These are phyloP conservation scores for Dendrocincla fuliginosa DNA, from an alignment of 2,797 vertebrate genomes.

Conservation along the genomic window DNA sequence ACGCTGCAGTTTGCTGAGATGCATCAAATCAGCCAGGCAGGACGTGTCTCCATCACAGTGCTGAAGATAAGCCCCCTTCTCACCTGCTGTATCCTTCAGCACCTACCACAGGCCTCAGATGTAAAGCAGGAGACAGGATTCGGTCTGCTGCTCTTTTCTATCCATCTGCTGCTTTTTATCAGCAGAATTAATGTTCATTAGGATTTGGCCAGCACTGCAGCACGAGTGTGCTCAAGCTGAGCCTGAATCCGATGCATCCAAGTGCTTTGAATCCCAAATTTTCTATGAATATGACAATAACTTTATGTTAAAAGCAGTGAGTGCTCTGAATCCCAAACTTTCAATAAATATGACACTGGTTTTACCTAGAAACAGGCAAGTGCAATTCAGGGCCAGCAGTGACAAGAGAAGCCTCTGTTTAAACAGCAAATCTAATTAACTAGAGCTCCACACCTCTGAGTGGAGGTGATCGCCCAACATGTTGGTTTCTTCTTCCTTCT, in stretches of 20 bases:
- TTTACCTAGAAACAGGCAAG: background rate
- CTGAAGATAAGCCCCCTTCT: background rate
- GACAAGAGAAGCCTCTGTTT: background rate
- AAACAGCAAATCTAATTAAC: background rate
- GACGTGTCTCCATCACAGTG: background rate
- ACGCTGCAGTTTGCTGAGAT: background rate
- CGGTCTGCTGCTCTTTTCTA: background rate
- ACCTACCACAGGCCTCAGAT: background rate
- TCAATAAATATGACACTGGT: background rate
- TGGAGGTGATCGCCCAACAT: conserved; percentile 54
- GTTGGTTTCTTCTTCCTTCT: conserved; percentile 76
- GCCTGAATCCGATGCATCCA: background rate
- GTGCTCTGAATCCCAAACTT: background rate
- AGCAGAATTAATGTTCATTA: conserved; percentile 24
- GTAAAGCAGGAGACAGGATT: background rate
- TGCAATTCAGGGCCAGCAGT: background rate
- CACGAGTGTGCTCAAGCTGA: background rate
- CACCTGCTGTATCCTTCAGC: background rate
- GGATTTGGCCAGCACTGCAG: background rate
- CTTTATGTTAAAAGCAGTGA: background rate
- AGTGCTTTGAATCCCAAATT: background rate
- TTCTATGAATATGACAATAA: background rate
- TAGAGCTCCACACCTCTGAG: conserved; percentile 35
- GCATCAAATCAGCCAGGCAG: background rate
- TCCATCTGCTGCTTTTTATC: conserved; percentile 2